phyloP scores from a whole-genome alignment of 2,797 vertebrate species.

The Jordanella pulchra region DNA sequence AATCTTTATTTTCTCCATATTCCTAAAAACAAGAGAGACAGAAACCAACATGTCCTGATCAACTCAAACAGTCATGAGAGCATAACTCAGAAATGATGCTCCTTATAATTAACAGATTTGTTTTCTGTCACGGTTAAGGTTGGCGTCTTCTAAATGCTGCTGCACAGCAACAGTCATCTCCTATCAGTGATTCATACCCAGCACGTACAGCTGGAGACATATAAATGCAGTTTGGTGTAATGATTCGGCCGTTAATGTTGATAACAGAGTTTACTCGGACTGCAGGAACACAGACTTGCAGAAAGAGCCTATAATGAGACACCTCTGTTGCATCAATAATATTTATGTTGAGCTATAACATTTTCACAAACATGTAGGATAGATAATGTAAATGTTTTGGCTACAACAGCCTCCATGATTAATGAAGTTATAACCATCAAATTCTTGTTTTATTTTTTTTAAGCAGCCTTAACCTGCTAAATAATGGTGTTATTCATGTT shows the following conservation, averaged over 20 bases:
- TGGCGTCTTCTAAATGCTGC: background rate
- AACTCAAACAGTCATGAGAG: no score
- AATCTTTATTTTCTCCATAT: background rate
- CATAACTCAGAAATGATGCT: no score
- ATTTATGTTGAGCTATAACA: conserved; percentile 9
- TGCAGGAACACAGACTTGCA: background rate
- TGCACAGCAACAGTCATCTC: background rate
- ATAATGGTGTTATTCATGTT: conserved; percentile 36
- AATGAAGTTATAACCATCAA: conserved; percentile 21
- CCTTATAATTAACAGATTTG: background rate
- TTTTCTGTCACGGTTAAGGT: background rate
- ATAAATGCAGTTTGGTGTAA: conserved; percentile 1
- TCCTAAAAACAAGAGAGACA: background rate
- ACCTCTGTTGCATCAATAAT: conserved; percentile 27
- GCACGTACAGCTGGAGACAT: background rate
- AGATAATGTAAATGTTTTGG: conserved; percentile 14
- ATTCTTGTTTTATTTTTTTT: conserved; percentile 34
- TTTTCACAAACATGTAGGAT: conserved; percentile 21
- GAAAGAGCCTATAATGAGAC: background rate
- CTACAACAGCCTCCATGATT: conserved; percentile 12
- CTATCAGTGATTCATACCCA: conserved; percentile 14
- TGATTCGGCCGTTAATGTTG: background rate
- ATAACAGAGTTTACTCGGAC: background rate
- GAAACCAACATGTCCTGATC: background rate
- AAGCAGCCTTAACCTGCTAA: conserved; percentile 23